These are phyloP conservation scores for Stichopus horrens DNA, from an alignment of 53 echinoderm and acorn worm species.

Conservation along the genomic window DNA sequence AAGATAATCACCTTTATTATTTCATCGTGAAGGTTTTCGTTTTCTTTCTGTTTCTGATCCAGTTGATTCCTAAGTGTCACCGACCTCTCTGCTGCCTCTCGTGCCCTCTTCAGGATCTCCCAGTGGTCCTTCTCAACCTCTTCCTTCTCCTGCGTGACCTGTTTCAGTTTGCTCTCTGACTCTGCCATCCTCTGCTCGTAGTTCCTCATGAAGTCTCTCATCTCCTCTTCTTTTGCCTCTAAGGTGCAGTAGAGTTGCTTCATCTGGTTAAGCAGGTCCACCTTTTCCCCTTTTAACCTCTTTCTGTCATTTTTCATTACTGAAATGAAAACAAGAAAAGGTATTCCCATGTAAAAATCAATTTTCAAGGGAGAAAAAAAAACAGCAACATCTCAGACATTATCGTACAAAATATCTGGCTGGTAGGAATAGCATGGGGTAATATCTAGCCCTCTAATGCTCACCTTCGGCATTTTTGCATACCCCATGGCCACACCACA, in stretches of 20 bases:
- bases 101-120: conserved; percentile 88
- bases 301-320: conserved; percentile 97
- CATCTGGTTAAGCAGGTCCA: conserved; percentile 96
- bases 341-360: no score
- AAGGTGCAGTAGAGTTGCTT: conserved; percentile 96
- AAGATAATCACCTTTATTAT: conserved; percentile 68
- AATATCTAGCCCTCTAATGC: no score
- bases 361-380: no score
- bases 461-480: no score
- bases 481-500: no score
- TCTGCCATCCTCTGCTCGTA: conserved; percentile 90
- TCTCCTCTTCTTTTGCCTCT: conserved; percentile 94
- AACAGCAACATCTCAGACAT: no score
- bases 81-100: conserved; percentile 93
- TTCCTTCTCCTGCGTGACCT: conserved; percentile 85
- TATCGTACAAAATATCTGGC: no score
- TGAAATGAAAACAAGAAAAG: conserved; percentile 21
- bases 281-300: conserved; percentile 91
- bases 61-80: conserved; percentile 79
- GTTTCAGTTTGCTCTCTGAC: conserved; percentile 75
- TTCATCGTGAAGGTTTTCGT: conserved; percentile 64
- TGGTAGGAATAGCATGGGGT: no score
- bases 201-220: conserved; percentile 90
- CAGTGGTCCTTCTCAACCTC: conserved; percentile 95
- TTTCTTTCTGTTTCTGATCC: conserved; percentile 79